Evolutionary conservation across 2,113 vertebrate genomes (phyloP), one percentile per base, ranked within the genome.

Genomic region (Amphilophus citrinellus): DNA sequence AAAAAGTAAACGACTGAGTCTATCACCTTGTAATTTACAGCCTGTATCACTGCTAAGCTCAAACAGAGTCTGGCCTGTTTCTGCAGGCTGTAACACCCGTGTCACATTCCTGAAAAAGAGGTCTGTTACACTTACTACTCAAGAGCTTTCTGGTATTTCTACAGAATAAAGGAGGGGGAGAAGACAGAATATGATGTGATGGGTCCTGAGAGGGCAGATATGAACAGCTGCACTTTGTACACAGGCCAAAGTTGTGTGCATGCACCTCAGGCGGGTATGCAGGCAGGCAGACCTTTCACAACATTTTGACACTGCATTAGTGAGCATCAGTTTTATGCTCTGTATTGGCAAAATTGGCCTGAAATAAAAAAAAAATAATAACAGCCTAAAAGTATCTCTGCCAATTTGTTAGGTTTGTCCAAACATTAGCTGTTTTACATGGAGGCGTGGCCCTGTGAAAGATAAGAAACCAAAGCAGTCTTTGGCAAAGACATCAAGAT

Each of bases 61-160:
- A 80, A 84, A 92, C 87, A 83, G 59, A 84, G 59, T n/a, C 39
- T 4, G 35, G 79, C 78, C 71, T 87, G 90, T 84, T 73, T 84
- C 71, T 84, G 84, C 86, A 87, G 53, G 87, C 58, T 66, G 50
- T n/a, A 78, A 79, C 82, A 47, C 35, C 61, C 60, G 17, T 27
- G 58, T 61, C 82, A 86, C 92, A 89, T 88, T 91, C 90, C 87
- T 89, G 84, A 53, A 87, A 80, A 75, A 88, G 50, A 75, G 14
- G 58, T 37, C 84, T 62, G 42, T 11, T 82, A 14, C 58, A 61
- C 81, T 82, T 60, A 20, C 61, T 20, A 20, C 22, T 58, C 22
- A 57, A 62, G 37, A 2, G 24, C 47, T 82, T 76, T n/a, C 17
- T 53, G n/a, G 62, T 59, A 76, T 68, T 77, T 89, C 57, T 82